Evolutionary conservation across 1,140 invertebrate species (phyloP).

Genomic region (Spodoptera litura): DNA sequence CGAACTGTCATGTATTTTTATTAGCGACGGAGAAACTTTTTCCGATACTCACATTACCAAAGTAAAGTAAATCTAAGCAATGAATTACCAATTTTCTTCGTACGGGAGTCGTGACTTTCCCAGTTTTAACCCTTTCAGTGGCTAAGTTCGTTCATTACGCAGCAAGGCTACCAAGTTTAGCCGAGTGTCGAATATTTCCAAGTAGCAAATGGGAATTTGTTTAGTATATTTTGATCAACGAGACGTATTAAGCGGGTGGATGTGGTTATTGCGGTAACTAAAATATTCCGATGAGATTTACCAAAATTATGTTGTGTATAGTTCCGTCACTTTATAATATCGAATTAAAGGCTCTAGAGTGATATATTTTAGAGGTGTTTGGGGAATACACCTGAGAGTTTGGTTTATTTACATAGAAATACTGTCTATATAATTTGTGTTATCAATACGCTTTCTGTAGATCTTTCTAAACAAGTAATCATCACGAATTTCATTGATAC

Average conservation of each 20-base stretch:
- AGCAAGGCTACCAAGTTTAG: conserved; percentile 60
- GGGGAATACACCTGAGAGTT: too few species aligned
- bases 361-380: too few species aligned
- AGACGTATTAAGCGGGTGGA: conserved; percentile 16
- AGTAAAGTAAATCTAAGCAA: conserved; percentile 67
- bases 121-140: conserved; percentile 72
- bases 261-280: conserved; percentile 41
- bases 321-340: too few species aligned
- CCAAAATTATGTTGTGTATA: too few species aligned
- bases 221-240: conserved; percentile 58
- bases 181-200: conserved; percentile 63
- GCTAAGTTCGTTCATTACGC: conserved; percentile 73
- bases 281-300: background rate
- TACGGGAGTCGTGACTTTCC: conserved; percentile 66
- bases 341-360: too few species aligned
- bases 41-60: conserved; percentile 59
- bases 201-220: conserved; percentile 65
- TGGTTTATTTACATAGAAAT: too few species aligned
- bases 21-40: conserved; percentile 58
- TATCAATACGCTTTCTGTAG: too few species aligned
- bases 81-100: conserved; percentile 74
- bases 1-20: conserved; percentile 59
- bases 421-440: too few species aligned
- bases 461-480: too few species aligned
- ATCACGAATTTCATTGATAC: too few species aligned